Percentiles rank a stretch among this genome's conserved stretches.
Conservation (phyloP, 2,113 vertebrate genomes). For the Arenaria interpres region DNA sequence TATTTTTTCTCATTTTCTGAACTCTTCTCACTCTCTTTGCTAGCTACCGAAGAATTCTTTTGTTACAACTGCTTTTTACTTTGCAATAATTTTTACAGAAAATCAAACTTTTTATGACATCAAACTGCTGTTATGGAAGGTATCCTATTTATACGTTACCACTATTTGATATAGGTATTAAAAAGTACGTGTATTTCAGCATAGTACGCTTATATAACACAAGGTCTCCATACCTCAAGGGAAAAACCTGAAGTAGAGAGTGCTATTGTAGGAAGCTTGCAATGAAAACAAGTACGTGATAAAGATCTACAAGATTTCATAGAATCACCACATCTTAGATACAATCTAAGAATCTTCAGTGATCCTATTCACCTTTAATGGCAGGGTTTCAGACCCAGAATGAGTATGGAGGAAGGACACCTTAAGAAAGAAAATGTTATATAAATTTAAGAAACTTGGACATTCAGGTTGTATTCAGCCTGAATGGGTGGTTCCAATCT, state of each 20-base stretch:
- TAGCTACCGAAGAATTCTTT: background rate
- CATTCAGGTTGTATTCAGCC: background rate
- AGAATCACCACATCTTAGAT: background rate
- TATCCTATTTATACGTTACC: background rate
- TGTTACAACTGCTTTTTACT: background rate
- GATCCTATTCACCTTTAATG: background rate
- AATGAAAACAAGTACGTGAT: background rate
- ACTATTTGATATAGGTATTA: background rate
- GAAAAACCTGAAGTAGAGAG: background rate
- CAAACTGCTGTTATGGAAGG: background rate
- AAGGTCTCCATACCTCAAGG: background rate
- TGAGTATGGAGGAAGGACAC: background rate
- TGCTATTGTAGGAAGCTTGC: fast-evolving
- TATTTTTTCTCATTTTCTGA: background rate
- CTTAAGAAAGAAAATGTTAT: background rate
- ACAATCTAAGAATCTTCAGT: background rate
- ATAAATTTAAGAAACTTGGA: background rate
- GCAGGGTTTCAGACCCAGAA: background rate
- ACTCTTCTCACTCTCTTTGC: background rate
- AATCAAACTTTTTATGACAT: background rate
- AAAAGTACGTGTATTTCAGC: background rate
- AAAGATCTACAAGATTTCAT: background rate
- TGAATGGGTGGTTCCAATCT: background rate
- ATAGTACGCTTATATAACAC: background rate
- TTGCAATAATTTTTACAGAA: background rate